Evolutionary conservation across 2,888 invertebrate species (phyloP).

Genomic region (Melieria omissa): DNA sequence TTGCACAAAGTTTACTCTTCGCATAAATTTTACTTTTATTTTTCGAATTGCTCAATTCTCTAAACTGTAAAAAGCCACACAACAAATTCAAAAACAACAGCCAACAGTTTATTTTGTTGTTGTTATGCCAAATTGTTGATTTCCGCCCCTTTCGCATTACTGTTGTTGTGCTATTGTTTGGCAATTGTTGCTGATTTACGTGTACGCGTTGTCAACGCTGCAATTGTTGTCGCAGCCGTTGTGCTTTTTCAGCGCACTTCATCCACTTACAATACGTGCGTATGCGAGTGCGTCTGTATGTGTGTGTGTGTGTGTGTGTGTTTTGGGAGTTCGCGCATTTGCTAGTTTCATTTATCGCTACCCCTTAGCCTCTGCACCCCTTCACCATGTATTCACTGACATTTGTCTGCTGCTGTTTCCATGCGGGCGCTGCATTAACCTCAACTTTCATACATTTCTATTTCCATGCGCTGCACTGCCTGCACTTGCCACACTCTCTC

Average conservation of each 20-base stretch:
- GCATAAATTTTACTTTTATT: too few species aligned
- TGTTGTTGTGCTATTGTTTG: conserved; percentile 39
- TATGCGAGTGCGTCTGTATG: conserved; percentile 14
- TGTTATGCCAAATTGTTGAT: conserved; percentile 57
- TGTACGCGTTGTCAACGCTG: not conserved
- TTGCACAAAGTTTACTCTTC: too few species aligned
- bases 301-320: conserved; percentile 5
- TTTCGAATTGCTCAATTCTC: too few species aligned
- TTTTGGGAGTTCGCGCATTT: not conserved
- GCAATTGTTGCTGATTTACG: conserved; percentile 21
- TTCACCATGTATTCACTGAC: not conserved
- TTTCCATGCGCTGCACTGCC: not conserved
- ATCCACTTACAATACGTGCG: not conserved
- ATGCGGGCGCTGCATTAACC: not conserved
- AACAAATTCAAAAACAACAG: too few species aligned
- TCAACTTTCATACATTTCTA: not conserved
- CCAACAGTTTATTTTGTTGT: too few species aligned
- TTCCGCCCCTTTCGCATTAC: conserved; percentile 45
- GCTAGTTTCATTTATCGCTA: not conserved
- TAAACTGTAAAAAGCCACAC: too few species aligned
- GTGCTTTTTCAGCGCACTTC: too few species aligned
- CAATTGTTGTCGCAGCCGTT: too few species aligned
- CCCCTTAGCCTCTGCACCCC: too few species aligned
- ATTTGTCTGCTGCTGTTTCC: not conserved
- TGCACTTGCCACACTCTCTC: not conserved